Evolutionary conservation across 2,113 vertebrate species (phyloP), one percentile per base, ranked within the genome.

Genomic region (Lagopus leucura): DNA sequence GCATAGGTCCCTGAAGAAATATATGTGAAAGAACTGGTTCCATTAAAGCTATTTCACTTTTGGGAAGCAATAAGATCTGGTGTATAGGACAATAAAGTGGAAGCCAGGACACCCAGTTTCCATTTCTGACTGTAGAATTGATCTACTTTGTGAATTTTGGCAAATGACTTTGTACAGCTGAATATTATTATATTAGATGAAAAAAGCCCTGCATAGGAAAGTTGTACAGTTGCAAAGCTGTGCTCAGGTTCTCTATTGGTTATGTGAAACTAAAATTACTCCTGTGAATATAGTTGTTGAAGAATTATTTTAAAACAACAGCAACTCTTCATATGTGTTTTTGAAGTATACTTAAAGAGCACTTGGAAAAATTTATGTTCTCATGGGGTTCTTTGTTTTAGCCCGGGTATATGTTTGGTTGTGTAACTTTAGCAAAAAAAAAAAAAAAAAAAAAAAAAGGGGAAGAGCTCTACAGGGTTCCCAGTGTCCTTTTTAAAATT

Each of bases 401-500:
- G 38, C 21, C 34, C 88, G 42, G 11, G 5, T 86, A 11, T 54
- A 28, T 36, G 11, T 13, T 64, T 8, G 1, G 28, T 94, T 96
- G 38, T 77, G 55, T 95, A 95, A 95, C 75, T 77, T 58, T 18
- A 24, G 36, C 0, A 6, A 43, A 55, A 55, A 57, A 72, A 55
- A 45, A 40, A 15, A 48, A 20, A 60, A 30, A 38, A 32, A 36
- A 42, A 65, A 63, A 50, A 21, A n/a, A n/a, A n/a, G n/a, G 38
- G 19, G 21, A 66, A 92, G 71, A 54, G 40, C 45, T 84, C n/a
- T 36, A 8, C 24, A 90, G 87, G 79, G 58, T 65, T 96, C 74
- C 92, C 45, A 54, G 8, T 82, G 84, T 89, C 66, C 84, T 94
- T 93, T 94, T 66, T 76, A 76, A 94, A 94, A 91, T 32, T 34